phyloP scores from a whole-genome alignment of 2,113 vertebrate species.

The Mesoclemmys tuberculata region DNA sequence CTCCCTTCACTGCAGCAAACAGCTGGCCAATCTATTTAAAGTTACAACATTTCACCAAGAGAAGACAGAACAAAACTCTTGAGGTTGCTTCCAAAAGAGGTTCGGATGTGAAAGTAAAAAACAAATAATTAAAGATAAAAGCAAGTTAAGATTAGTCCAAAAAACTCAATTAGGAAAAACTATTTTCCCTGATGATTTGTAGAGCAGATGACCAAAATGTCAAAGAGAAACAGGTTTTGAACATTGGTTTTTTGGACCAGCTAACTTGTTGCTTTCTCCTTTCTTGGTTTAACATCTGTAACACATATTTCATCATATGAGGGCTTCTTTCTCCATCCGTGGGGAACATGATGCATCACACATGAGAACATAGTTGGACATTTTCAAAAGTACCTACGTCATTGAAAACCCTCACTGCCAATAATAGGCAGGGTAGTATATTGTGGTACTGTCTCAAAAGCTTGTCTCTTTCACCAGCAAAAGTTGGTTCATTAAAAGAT shows the following conservation, averaged over 20 bases:
- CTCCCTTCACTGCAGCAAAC: neutral
- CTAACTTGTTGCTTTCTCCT: constrained; percentile 45
- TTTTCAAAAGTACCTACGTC: neutral
- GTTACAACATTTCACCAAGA: neutral
- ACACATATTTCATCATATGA: constrained; percentile 54
- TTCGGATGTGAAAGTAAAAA: constrained; percentile 63
- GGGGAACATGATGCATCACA: constrained; percentile 54
- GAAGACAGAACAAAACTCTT: constrained; percentile 27
- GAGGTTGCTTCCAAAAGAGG: constrained; percentile 37
- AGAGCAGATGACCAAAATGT: constrained; percentile 72
- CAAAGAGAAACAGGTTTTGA: constrained; percentile 68
- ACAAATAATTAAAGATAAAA: constrained; percentile 69
- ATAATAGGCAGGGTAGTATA: neutral
- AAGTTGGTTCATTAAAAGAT: neutral
- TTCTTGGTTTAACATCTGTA: constrained; percentile 68
- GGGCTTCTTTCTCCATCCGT: constrained; percentile 48
- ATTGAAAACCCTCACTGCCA: neutral
- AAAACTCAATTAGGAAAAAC: constrained; percentile 52
- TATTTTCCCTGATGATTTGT: constrained; percentile 52
- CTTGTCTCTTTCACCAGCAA: neutral
- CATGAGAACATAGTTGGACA: neutral
- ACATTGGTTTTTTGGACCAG: constrained; percentile 34
- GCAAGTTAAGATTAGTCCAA: constrained; percentile 46
- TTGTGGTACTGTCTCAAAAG: neutral
- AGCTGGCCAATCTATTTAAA: neutral